Percentiles rank a stretch among this genome's conserved stretches.
Evolutionary conservation across 2,113 vertebrate genomes (phyloP).

Genomic region (Chloropsis cyanopogon): DNA sequence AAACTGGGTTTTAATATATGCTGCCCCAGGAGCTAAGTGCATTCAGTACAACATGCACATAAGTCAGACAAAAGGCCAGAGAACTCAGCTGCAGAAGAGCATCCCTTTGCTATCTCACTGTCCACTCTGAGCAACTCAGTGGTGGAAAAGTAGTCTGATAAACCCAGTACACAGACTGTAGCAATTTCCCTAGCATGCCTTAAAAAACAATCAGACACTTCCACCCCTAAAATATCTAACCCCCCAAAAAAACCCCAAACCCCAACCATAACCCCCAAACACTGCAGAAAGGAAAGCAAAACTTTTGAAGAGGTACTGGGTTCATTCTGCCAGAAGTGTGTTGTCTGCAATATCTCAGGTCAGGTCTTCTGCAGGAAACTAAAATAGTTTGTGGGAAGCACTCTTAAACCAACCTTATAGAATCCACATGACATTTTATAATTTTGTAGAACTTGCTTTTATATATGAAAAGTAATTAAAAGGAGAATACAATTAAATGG

Average conservation of each 20-base stretch:
- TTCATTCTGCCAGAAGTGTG: neutral
- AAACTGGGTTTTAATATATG: neutral
- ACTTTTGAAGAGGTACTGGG: neutral
- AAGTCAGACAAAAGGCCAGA: neutral
- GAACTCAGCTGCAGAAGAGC: neutral
- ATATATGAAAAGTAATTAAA: neutral
- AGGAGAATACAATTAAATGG: neutral
- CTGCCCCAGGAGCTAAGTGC: neutral
- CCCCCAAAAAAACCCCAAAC: fast-evolving
- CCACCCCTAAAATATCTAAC: neutral
- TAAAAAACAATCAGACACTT: neutral
- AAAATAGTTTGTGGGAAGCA: neutral
- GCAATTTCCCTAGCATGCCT: neutral
- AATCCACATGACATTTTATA: neutral
- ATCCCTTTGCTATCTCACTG: neutral
- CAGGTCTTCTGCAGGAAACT: neutral
- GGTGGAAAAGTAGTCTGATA: neutral
- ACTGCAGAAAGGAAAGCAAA: neutral
- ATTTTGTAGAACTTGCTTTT: slow-evolving; percentile 18
- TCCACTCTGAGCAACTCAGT: neutral
- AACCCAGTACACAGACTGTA: neutral
- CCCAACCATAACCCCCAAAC: neutral
- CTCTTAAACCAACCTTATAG: neutral
- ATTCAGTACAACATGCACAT: neutral
- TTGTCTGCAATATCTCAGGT: neutral